phyloP scores from a whole-genome alignment of 30 jellyfish, hydroid and myxozoan genomes.

The Cassiopea andromeda region DNA sequence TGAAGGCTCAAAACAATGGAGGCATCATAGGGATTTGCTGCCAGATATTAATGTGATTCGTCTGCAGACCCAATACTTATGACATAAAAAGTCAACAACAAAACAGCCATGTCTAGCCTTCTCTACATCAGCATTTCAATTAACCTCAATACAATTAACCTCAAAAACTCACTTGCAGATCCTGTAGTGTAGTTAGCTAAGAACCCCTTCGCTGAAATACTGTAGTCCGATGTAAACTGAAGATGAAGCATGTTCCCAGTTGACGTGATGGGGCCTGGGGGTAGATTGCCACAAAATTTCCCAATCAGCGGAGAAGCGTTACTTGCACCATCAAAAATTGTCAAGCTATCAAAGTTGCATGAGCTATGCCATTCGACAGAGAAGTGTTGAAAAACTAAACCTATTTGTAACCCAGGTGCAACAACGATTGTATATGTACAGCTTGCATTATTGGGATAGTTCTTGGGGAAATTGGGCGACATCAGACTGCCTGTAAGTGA shows the following conservation, averaged over 20 bases:
- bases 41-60: too few species aligned
- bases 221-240: slow-evolving; percentile 59
- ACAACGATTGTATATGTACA: slow-evolving; percentile 82
- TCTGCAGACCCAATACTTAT: too few species aligned
- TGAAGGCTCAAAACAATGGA: too few species aligned
- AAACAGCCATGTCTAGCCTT: too few species aligned
- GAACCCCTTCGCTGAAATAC: slow-evolving; percentile 76
- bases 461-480: slow-evolving; percentile 83
- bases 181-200: slow-evolving; percentile 81
- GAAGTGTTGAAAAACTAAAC: slow-evolving; percentile 52
- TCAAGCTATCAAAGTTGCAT: slow-evolving; percentile 77
- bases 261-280: slow-evolving; percentile 83
- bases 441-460: slow-evolving; percentile 72
- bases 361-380: slow-evolving; percentile 63
- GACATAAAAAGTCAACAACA: too few species aligned
- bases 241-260: slow-evolving; percentile 71
- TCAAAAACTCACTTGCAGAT: slow-evolving; percentile 61
- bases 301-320: slow-evolving; percentile 70
- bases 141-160: neutral
- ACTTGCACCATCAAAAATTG: slow-evolving; percentile 85
- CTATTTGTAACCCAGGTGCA: slow-evolving; percentile 76
- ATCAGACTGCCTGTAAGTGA: slow-evolving; percentile 56
- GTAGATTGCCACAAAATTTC: slow-evolving; percentile 68
- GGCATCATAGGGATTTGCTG: too few species aligned
- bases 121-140: too few species aligned